phyloP scores from a whole-genome alignment of 2,113 vertebrate species.

The Talpa occidentalis region DNA sequence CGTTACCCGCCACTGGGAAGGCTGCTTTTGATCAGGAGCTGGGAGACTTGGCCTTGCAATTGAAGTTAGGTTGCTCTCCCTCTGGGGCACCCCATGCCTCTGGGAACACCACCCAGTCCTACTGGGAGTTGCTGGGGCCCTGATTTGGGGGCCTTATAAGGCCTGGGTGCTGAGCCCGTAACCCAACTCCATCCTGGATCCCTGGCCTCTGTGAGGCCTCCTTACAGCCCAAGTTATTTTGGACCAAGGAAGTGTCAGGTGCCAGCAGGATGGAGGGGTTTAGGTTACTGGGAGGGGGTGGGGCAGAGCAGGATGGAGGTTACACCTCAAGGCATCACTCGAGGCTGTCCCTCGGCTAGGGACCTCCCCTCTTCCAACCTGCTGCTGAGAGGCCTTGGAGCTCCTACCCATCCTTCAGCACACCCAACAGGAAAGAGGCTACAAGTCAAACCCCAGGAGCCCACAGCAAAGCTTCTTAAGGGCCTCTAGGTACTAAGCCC shows the following conservation, averaged over 20 bases:
- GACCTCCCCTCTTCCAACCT: not conserved
- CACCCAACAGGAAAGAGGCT: constrained; percentile 26
- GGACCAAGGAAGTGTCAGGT: constrained; percentile 56
- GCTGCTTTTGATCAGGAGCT: not conserved
- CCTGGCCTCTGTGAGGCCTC: constrained; percentile 54
- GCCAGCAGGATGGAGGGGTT: constrained; percentile 50
- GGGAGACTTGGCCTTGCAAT: not conserved
- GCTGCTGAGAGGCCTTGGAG: not conserved
- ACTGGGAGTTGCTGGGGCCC: not conserved
- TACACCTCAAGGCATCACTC: not conserved
- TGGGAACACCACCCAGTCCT: not conserved
- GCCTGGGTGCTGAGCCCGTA: constrained; percentile 68
- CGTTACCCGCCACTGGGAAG: not conserved
- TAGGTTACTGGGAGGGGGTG: constrained; percentile 63
- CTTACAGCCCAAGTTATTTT: constrained; percentile 74
- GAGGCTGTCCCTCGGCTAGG: not conserved
- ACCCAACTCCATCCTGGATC: constrained; percentile 67
- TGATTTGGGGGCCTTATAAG: constrained; percentile 73
- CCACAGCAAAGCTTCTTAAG: not conserved
- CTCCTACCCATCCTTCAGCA: not conserved
- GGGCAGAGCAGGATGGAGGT: not conserved
- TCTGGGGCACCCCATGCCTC: not conserved
- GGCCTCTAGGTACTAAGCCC: not conserved
- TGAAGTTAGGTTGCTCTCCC: not conserved
- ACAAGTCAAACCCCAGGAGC: not conserved